Base-by-base conservation (phyloP, 2,888 invertebrate species). In the Adela reaumurella region DNA sequence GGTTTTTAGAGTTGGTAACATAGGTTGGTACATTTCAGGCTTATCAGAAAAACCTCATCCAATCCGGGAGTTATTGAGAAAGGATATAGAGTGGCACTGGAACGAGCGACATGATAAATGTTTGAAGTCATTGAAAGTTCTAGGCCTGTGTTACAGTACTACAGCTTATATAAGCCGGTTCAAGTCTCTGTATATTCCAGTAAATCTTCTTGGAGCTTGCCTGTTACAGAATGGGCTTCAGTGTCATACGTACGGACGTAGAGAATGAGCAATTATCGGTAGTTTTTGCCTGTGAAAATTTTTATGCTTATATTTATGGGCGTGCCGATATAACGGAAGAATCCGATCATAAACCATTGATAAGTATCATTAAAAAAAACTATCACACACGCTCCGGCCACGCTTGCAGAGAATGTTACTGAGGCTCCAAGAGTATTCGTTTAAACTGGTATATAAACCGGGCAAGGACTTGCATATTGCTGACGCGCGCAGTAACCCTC, bases 1-100 rank as follows among this genome's bases (percentile, higher is more conserved):
- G 56, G 29, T 56, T 58, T 50, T 47, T 57, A 46, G 58, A 57
- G 1, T 1, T 59, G 2, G 51, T 56, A 2, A 58, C 54, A 1
- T 59, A 59, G 46, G 52, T 58, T 14, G 47, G 54, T 17, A 54
- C 29, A 54, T 58, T 35, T 53, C 53, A 1, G 56, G 56, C 28
- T 49, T 59, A 1, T 57, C 57, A 5, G 54, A 54, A n/a, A 51
- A 53, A 49, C 57, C 56, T 1, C 14, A 11, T 2, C 16, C 19
- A 3, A 35, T 58, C 3, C 47, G 57, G 17, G 52, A 58, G 35
- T 44, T 59, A 16, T 51, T 56, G 20, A 53, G 29, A 19, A 45
- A 44, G 44, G 48, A 44, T 19, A 28, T 48, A 17, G 48, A 48
- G 29, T 48, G 48, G 48, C 48, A 48, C 29, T 48, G 48, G 48